These are phyloP conservation scores for Poecilia picta DNA, from an alignment of 2,797 vertebrate species.

Conservation along the genomic window DNA sequence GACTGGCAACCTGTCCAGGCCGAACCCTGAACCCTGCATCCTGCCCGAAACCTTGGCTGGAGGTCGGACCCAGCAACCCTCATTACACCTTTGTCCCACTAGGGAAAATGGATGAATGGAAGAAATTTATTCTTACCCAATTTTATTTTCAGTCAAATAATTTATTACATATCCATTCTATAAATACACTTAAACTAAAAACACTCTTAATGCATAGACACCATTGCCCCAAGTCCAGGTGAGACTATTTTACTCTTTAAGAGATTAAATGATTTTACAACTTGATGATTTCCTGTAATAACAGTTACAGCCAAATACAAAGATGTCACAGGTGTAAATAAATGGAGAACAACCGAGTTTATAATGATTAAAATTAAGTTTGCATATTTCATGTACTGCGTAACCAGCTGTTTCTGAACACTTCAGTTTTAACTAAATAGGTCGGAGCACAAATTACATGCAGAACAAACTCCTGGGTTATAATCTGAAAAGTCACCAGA, in stretches of 20 bases:
- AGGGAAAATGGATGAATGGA: no score
- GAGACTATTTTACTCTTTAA: neutral
- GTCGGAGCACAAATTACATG: neutral
- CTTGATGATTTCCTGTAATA: neutral
- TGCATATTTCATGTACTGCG: neutral
- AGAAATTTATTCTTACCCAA: neutral
- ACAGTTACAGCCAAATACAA: neutral
- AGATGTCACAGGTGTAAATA: neutral
- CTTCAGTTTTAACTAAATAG: neutral
- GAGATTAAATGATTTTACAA: neutral
- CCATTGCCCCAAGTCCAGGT: neutral
- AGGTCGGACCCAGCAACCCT: no score
- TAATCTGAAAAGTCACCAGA: neutral
- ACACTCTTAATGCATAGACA: neutral
- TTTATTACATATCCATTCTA: neutral
- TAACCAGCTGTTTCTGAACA: neutral
- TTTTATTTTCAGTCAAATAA: neutral
- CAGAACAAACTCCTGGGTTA: neutral
- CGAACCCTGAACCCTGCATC: no score
- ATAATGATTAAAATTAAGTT: neutral
- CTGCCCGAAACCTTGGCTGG: no score
- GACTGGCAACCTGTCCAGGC: no score
- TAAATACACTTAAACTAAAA: neutral
- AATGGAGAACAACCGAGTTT: neutral
- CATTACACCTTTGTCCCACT: no score